Evolutionary conservation across 1,140 invertebrate species (phyloP).

Genomic region (Zaprionus lachaisei): DNA sequence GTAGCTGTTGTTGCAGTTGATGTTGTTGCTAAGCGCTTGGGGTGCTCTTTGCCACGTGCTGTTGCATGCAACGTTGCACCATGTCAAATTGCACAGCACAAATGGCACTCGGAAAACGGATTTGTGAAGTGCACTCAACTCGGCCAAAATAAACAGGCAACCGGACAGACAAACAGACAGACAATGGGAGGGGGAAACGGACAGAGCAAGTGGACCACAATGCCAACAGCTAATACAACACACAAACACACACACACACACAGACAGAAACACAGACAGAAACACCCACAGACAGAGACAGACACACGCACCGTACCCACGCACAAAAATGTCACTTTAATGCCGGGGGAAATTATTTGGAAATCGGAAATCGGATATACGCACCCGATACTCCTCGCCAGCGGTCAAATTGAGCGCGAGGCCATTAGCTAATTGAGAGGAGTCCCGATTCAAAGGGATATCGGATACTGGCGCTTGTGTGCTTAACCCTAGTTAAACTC

Average conservation of each 20-base stretch:
- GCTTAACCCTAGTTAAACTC: background rate
- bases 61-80: conserved; percentile 21
- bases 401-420: conserved; percentile 6
- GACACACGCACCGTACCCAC: conserved; percentile 1
- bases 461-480: background rate
- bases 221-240: conserved; percentile 16
- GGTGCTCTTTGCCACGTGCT: conserved; percentile 1
- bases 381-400: background rate
- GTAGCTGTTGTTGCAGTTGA: background rate
- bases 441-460: background rate
- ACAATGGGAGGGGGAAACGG: background rate
- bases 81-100: conserved; percentile 23
- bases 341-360: conserved; percentile 20
- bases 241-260: background rate
- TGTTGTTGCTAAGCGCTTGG: conserved; percentile 19
- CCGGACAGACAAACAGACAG: background rate
- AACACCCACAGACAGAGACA: background rate
- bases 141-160: conserved; percentile 29
- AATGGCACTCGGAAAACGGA: conserved; percentile 31
- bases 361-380: conserved; percentile 13
- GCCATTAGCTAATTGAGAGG: conserved; percentile 25
- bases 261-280: background rate
- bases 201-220: background rate
- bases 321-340: conserved; percentile 19
- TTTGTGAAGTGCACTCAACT: conserved; percentile 40